Evolutionary conservation across 2,797 vertebrate genomes (phyloP).

Genomic region (Muscicapa striata): DNA sequence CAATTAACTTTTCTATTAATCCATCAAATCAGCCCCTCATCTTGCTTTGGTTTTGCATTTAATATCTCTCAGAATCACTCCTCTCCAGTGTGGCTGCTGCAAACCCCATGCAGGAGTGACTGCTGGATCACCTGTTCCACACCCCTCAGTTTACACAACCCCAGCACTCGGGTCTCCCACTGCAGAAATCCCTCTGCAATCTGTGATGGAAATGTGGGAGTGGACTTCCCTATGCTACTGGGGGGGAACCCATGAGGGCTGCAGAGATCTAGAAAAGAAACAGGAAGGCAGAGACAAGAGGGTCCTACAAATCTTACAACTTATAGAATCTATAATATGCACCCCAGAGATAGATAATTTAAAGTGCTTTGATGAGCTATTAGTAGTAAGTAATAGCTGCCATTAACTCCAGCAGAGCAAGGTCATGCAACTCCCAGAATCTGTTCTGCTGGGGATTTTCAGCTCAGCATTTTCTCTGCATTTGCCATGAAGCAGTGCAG

Average conservation of each 20-base stretch:
- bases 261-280: neutral
- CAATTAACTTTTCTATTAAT: constrained; percentile 47
- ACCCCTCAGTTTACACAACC: neutral
- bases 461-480: neutral
- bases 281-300: neutral
- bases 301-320: neutral
- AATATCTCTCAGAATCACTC: neutral
- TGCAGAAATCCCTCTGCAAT: neutral
- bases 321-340: neutral
- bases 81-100: neutral
- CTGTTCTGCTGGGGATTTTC: neutral
- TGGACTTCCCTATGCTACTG: rapidly evolving
- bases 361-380: constrained; percentile 38
- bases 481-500: neutral
- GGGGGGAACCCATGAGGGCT: neutral
- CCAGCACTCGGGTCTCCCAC: neutral
- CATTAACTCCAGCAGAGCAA: constrained; percentile 20
- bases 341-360: neutral
- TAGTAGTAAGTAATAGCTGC: constrained; percentile 32
- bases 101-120: neutral
- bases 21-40: neutral
- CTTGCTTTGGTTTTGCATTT: neutral
- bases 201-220: neutral
- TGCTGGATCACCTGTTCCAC: neutral
- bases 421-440: neutral